Conservation (phyloP, 2,113 vertebrate genomes). For the Edolisoma coerulescens region DNA sequence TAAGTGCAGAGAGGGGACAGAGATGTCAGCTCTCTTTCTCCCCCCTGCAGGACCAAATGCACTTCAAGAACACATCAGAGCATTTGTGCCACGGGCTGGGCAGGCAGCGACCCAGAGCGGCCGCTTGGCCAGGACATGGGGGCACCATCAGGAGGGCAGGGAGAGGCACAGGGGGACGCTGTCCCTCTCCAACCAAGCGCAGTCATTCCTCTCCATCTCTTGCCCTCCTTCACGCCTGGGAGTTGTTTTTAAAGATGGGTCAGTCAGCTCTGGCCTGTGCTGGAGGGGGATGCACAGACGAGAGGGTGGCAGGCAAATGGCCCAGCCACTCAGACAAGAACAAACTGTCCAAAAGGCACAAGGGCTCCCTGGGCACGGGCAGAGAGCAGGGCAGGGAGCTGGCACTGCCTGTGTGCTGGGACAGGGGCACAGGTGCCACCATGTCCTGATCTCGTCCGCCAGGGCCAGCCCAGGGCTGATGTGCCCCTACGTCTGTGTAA, state of each 20-base stretch:
- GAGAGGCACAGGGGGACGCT: not conserved
- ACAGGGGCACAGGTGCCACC: not conserved
- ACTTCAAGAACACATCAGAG: not conserved
- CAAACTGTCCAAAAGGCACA: not conserved
- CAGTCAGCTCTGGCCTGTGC: fast-evolving
- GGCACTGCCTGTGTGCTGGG: not conserved
- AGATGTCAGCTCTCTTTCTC: not conserved
- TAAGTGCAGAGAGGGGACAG: not conserved
- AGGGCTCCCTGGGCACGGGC: not conserved
- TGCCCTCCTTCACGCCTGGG: not conserved
- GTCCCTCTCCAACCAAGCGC: not conserved
- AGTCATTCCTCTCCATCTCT: not conserved
- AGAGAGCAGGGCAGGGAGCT: not conserved
- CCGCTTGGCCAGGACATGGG: fast-evolving
- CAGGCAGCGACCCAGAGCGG: fast-evolving
- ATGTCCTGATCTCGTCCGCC: fast-evolving
- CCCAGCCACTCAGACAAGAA: not conserved
- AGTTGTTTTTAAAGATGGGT: not conserved
- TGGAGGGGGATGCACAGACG: not conserved
- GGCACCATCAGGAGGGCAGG: not conserved
- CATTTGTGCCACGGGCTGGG: fast-evolving
- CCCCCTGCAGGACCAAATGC: fast-evolving
- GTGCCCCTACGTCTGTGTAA: too few species aligned
- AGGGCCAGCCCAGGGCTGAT: not conserved
- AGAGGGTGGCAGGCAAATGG: fast-evolving